Percentiles rank a stretch among this genome's conserved stretches.
These are phyloP conservation scores for Flexamia atlantica DNA, from an alignment of 2,888 invertebrate genomes.

Conservation along the genomic window DNA sequence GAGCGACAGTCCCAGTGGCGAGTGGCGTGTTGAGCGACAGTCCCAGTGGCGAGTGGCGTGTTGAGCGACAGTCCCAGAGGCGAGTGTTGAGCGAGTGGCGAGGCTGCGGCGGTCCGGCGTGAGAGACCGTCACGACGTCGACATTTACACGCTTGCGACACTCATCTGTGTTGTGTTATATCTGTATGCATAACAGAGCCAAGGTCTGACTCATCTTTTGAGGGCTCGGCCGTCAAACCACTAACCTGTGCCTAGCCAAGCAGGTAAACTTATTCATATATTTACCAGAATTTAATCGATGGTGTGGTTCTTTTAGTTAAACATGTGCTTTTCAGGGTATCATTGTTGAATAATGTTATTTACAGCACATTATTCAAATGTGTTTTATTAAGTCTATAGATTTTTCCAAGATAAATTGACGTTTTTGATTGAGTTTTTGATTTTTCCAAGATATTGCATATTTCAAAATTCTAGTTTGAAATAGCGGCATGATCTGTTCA, in stretches of 20 bases:
- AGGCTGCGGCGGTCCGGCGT: slow-evolving; percentile 16
- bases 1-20: not conserved
- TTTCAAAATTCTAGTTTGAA: too few species aligned
- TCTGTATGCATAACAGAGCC: slow-evolving; percentile 39
- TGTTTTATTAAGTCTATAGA: too few species aligned
- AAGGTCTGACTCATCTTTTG: slow-evolving; percentile 29
- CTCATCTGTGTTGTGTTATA: slow-evolving; percentile 45
- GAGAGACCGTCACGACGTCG: slow-evolving; percentile 49
- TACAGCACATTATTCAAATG: too few species aligned
- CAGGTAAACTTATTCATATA: too few species aligned
- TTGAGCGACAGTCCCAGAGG: not conserved
- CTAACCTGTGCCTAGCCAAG: not conserved
- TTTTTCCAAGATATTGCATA: too few species aligned
- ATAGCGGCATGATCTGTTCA: too few species aligned
- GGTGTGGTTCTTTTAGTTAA: too few species aligned
- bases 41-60: not conserved
- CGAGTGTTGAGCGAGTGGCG: not conserved
- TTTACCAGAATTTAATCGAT: too few species aligned
- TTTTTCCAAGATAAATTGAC: too few species aligned
- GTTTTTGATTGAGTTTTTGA: too few species aligned
- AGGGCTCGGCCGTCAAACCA: not conserved
- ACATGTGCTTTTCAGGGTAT: too few species aligned
- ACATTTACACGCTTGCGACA: slow-evolving; percentile 57
- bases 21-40: not conserved
- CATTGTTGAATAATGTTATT: too few species aligned